Conservation (phyloP, 2,888 invertebrate species). For the Heliconius aoede region DNA sequence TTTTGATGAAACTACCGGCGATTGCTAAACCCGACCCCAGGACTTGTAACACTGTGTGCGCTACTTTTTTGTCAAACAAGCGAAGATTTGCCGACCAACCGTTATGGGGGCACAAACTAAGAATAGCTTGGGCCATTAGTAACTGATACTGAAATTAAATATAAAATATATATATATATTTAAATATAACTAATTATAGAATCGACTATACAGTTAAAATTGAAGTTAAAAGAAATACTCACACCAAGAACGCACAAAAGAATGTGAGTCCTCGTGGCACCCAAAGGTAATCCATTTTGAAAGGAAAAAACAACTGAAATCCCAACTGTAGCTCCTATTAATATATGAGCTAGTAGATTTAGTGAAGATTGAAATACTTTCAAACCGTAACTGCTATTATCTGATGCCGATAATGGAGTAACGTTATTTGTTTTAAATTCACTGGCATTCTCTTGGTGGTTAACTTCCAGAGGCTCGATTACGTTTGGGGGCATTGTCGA, state of each 20-base stretch:
- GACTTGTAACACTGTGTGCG: conserved; percentile 68
- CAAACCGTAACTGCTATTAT: conserved; percentile 51
- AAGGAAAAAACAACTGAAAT: conserved; percentile 58
- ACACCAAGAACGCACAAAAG: conserved; percentile 72
- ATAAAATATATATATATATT: background rate
- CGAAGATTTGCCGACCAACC: conserved; percentile 67
- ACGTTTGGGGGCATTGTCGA: conserved; percentile 57
- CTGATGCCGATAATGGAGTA: background rate
- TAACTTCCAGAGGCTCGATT: conserved; percentile 49
- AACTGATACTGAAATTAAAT: conserved; percentile 67
- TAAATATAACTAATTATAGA: background rate
- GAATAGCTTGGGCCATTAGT: conserved; percentile 70
- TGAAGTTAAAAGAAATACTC: conserved; percentile 51
- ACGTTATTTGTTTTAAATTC: conserved; percentile 35
- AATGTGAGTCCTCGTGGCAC: conserved; percentile 61
- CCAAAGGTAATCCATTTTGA: conserved; percentile 57
- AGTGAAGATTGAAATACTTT: conserved; percentile 60
- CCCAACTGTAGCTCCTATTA: conserved; percentile 67
- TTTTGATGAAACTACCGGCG: conserved; percentile 63
- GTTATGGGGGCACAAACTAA: conserved; percentile 63
- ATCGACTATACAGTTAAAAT: background rate
- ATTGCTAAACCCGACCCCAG: conserved; percentile 68
- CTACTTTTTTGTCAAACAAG: conserved; percentile 63
- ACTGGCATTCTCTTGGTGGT: conserved; percentile 42
- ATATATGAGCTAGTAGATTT: conserved; percentile 62